Conservation (phyloP, 2,888 invertebrate species). For the Euzophera pinguis region DNA sequence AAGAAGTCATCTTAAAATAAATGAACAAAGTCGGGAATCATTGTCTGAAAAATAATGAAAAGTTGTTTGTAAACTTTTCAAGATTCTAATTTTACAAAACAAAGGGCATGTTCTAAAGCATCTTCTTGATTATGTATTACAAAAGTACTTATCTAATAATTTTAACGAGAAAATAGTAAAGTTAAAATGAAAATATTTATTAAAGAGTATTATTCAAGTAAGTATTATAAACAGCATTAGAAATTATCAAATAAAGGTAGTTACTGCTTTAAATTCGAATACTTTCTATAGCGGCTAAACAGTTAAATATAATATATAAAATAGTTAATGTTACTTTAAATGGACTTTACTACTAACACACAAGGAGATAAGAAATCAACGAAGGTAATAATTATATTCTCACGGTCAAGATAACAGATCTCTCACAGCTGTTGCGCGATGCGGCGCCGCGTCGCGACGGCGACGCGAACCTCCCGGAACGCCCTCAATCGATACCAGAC, state of each 20-base stretch:
- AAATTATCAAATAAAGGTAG: background rate
- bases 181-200: no score
- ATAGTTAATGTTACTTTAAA: conserved; percentile 1
- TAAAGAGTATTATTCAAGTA: no score
- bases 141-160: no score
- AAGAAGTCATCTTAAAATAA: no score
- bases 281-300: background rate
- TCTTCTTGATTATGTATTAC: no score
- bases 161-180: no score
- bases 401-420: conserved; percentile 73
- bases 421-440: conserved; percentile 68
- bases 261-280: background rate
- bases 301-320: background rate
- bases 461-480: conserved; percentile 46
- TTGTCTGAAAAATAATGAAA: no score
- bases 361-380: conserved; percentile 34
- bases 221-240: background rate
- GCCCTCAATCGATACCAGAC: conserved; percentile 56
- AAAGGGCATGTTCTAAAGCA: no score
- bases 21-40: no score
- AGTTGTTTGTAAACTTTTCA: no score
- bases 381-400: conserved; percentile 56
- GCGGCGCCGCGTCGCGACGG: conserved; percentile 50
- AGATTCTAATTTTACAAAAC: no score
- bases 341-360: conserved; percentile 28